phyloP scores from a whole-genome alignment of 92 coral and sea anemone species.

The Palythoa heliodiscus region DNA sequence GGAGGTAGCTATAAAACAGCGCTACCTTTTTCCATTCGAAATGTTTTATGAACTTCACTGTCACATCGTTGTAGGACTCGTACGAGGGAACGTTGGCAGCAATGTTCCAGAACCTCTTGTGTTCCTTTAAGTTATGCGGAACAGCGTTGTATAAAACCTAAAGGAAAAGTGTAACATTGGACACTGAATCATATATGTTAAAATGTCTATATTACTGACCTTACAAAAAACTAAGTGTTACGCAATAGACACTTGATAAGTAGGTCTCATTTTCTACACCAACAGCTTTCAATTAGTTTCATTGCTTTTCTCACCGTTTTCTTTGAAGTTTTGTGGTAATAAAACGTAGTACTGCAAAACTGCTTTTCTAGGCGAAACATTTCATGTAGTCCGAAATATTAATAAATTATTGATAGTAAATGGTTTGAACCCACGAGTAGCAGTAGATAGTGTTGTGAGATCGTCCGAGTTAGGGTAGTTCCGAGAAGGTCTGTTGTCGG shows the following conservation, averaged over 20 bases:
- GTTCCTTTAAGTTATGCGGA: slow-evolving; percentile 19
- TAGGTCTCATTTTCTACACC: background rate
- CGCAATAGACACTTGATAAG: background rate
- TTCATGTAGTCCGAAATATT: no score
- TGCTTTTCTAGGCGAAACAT: no score
- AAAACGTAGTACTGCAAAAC: no score
- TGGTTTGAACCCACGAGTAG: no score
- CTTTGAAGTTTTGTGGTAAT: no score
- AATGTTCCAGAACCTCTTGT: background rate
- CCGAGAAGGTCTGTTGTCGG: no score
- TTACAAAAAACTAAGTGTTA: background rate
- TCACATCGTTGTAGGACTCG: slow-evolving; percentile 34
- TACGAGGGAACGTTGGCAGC: slow-evolving; percentile 35
- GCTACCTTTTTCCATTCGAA: slow-evolving; percentile 39
- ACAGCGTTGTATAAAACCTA: slow-evolving; percentile 30
- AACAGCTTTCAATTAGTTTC: no score
- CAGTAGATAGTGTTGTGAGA: no score
- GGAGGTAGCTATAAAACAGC: slow-evolving; percentile 24
- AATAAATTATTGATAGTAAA: no score
- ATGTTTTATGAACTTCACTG: slow-evolving; percentile 19
- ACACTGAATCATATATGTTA: background rate
- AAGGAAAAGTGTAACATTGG: background rate
- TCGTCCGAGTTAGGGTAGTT: no score
- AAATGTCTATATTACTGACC: background rate
- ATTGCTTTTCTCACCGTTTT: no score